Base-by-base conservation (phyloP, 2,797 vertebrate species). In the Pseudomugil tenellus region DNA sequence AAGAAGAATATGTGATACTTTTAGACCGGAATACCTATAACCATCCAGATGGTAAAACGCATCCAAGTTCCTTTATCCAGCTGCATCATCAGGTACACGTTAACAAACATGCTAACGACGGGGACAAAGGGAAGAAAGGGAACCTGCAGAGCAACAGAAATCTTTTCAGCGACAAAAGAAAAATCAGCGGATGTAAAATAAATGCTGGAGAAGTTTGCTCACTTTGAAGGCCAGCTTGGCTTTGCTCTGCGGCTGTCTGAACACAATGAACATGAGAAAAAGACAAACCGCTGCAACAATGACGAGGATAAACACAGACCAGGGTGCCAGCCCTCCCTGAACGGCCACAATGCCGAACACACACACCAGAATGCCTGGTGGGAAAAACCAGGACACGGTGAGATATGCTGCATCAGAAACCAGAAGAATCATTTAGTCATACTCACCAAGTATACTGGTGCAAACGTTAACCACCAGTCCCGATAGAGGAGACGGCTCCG, bases 31-130 rank as follows among this genome's bases (percentile, higher is more conserved):
- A 58, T 92, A 98, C 98, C 97, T 74, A 97, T 55, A 1, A 82
- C 53, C 98, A 99, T 99, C 97, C 97, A 99, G 75, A 98, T 81
- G 7, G 94, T 86, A 67, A 99, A 99, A 1, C 96, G 95, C 53
- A 97, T 54, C 97, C 97, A 99, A 0, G 97, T 99, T 63, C 97
- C 96, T 65, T 6, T 57, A 25, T 93, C 95, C 29, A 99, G 93
- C 92, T 99, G 98, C 96, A 98, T 96, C 97, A 99, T 98, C 83
- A 99, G 95, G 87, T 97, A 99, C 67, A 99, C 84, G 1, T 99
- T 99, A 65, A 99, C 95, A 34, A 99, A 95, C 94, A 99, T 97
- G 84, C 98, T 99, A 21, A 94, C 53, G 32, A 98, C 49, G 0
- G 98, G 97, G 26, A 99, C 73, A 12, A 97, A 76, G 0, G 98